phyloP scores from a whole-genome alignment of 1,140 invertebrate species.

The Drosophila bipectinata region DNA sequence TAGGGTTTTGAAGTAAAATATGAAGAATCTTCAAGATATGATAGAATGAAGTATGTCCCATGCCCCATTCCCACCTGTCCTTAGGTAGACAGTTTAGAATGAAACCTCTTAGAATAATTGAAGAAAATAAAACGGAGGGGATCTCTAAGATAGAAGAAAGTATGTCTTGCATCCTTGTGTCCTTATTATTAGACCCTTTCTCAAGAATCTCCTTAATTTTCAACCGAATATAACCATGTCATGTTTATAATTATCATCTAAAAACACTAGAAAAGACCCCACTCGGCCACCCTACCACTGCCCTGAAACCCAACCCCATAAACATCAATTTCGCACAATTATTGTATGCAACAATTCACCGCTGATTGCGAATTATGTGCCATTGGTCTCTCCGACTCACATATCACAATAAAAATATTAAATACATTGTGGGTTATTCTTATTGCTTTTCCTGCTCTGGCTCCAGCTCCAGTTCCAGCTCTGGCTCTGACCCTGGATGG shows the following conservation, averaged over 20 bases:
- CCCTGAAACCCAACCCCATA: background rate
- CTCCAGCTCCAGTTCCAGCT: background rate
- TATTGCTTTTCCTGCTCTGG: slow-evolving; percentile 10
- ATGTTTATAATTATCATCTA: background rate
- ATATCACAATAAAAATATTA: slow-evolving; percentile 70
- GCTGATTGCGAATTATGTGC: slow-evolving; percentile 55
- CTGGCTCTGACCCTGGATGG: background rate
- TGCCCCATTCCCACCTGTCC: too few species aligned
- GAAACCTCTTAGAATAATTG: too few species aligned
- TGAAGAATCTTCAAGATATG: too few species aligned
- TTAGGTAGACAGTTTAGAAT: too few species aligned
- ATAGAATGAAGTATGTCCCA: too few species aligned
- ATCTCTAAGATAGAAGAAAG: too few species aligned
- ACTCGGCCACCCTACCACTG: background rate
- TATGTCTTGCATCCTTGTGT: too few species aligned
- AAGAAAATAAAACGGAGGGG: too few species aligned
- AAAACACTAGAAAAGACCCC: background rate
- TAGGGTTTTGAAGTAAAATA: too few species aligned
- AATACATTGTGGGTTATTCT: slow-evolving; percentile 59
- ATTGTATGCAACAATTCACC: slow-evolving; percentile 52
- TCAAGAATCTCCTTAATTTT: too few species aligned
- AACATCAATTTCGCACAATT: slow-evolving; percentile 36
- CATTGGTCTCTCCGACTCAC: slow-evolving; percentile 7
- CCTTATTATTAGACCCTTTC: too few species aligned
- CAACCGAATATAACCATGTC: background rate